These are phyloP conservation scores for Poeciliopsis paucimaculata DNA, from an alignment of 2,797 vertebrate species.

Conservation along the genomic window DNA sequence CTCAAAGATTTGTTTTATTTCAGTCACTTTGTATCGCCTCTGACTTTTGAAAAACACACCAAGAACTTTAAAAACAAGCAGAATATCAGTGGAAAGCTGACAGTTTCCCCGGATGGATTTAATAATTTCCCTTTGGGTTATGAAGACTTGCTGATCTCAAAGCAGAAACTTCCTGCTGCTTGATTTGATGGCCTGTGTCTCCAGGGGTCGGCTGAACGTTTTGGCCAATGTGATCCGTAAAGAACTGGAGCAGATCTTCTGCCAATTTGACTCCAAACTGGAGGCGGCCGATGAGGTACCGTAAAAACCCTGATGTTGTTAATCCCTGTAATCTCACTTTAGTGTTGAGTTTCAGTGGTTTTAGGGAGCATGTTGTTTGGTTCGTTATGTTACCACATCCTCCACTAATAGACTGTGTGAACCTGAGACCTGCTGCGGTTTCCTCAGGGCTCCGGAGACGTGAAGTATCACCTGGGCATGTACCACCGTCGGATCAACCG, in stretches of 20 bases:
- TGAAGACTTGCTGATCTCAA: background rate
- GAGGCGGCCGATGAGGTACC: slow-evolving; percentile 94
- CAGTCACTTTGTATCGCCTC: background rate
- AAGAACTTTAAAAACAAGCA: no score
- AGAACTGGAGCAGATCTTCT: slow-evolving; percentile 96
- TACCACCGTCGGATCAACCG: slow-evolving; percentile 91
- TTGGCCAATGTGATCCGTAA: slow-evolving; percentile 95
- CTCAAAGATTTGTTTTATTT: background rate
- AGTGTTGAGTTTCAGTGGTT: background rate
- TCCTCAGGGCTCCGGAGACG: slow-evolving; percentile 91
- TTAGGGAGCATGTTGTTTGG: background rate
- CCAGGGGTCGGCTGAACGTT: slow-evolving; percentile 92
- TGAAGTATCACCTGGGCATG: slow-evolving; percentile 97
- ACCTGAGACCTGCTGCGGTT: background rate
- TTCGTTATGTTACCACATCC: background rate
- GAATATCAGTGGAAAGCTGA: background rate
- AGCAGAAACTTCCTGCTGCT: background rate
- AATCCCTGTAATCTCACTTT: background rate
- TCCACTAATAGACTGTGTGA: background rate
- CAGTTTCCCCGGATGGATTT: background rate
- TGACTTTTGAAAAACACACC: background rate
- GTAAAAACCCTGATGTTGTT: background rate
- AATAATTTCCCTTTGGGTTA: background rate
- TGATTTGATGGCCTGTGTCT: background rate
- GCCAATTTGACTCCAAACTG: slow-evolving; percentile 95